phyloP scores from a whole-genome alignment of 2,113 vertebrate genomes.

The western clawed frog (Xenopus tropicalis) region DNA sequence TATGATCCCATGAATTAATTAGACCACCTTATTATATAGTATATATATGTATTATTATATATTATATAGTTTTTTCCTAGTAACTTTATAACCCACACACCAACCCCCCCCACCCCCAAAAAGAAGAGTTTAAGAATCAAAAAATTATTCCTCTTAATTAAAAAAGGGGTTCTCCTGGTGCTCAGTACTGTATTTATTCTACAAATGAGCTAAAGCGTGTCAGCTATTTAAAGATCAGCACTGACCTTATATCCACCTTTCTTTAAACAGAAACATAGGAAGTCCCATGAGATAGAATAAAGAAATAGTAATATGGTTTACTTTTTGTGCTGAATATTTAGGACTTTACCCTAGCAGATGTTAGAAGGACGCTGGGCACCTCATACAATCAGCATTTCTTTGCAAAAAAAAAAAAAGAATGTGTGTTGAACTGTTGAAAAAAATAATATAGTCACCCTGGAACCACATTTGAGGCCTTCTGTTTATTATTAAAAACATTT shows the following conservation, averaged over 20 bases:
- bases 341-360: conserved; percentile 21
- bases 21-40: too few relatives aligned
- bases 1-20: too few relatives aligned
- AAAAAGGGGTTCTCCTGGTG: too few relatives aligned
- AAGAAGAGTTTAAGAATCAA: too few relatives aligned
- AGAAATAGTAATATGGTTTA: not conserved
- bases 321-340: conserved; percentile 9
- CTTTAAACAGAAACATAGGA: not conserved
- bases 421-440: conserved; percentile 14
- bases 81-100: too few relatives aligned
- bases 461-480: conserved; percentile 61
- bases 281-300: not conserved
- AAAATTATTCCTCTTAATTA: too few relatives aligned
- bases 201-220: not conserved
- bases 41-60: too few relatives aligned
- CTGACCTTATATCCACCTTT: not conserved
- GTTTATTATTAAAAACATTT: conserved; percentile 82
- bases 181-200: not conserved
- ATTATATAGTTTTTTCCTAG: too few relatives aligned
- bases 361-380: not conserved
- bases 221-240: not conserved
- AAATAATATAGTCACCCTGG: conserved; percentile 49
- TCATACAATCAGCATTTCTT: conserved; percentile 31
- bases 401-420: conserved; percentile 28
- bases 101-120: too few relatives aligned